Evolutionary conservation across 2,888 invertebrate genomes (phyloP).

Genomic region (Leptopilina syphax): DNA sequence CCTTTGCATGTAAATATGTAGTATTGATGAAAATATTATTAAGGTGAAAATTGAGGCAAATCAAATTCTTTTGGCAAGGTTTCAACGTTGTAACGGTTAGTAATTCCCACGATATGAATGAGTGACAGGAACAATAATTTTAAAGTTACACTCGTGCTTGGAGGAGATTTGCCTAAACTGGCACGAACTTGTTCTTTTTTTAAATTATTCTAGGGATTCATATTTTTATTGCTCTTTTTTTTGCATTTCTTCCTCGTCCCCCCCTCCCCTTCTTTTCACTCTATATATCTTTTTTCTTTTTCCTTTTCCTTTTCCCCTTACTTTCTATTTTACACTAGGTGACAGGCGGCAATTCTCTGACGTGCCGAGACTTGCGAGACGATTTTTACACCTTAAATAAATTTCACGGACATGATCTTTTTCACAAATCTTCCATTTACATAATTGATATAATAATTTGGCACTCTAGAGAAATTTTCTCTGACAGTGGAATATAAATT

Average conservation of each 20-base stretch:
- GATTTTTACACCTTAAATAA: slow-evolving; percentile 63
- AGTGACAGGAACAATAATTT: slow-evolving; percentile 28
- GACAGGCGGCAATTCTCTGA: slow-evolving; percentile 58
- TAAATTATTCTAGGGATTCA: slow-evolving; percentile 24
- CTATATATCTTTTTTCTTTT: background rate
- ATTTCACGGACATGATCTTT: slow-evolving; percentile 64
- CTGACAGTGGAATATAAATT: slow-evolving; percentile 42
- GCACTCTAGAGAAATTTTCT: slow-evolving; percentile 44
- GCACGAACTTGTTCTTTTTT: slow-evolving; percentile 24
- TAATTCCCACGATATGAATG: slow-evolving; percentile 7
- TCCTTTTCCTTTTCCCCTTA: slow-evolving; percentile 17
- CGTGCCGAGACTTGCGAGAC: slow-evolving; percentile 66
- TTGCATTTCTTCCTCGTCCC: background rate
- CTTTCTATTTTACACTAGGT: slow-evolving; percentile 8
- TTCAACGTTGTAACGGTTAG: background rate
- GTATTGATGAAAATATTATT: slow-evolving; percentile 13
- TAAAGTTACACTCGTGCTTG: slow-evolving; percentile 18
- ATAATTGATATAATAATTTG: slow-evolving; percentile 68
- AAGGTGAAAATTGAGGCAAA: slow-evolving; percentile 5
- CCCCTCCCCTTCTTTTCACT: slow-evolving; percentile 23
- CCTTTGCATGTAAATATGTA: background rate
- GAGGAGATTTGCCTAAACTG: slow-evolving; percentile 35
- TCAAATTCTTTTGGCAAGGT: slow-evolving; percentile 13
- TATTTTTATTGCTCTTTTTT: slow-evolving; percentile 19
- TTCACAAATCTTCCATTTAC: slow-evolving; percentile 63